Base-by-base conservation (phyloP, 2,797 vertebrate species). In the Anguilla pacifica region DNA sequence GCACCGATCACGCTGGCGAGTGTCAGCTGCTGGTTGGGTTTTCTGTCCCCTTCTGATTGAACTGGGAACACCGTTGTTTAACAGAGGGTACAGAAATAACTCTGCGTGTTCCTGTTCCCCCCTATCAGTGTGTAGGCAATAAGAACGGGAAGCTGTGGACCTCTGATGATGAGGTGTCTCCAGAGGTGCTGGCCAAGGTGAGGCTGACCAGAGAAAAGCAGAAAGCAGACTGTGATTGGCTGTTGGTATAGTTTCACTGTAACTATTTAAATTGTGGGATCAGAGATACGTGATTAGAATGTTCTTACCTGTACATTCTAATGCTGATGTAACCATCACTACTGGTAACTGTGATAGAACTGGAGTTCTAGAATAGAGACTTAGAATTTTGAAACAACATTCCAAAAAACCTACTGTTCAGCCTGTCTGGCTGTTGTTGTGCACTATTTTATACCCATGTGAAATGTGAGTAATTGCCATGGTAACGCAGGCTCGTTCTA, bases 111-210 rank as follows among this genome's bases (percentile, higher is more conserved):
- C 82, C 35, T 31, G 49, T 1, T 1, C n/a, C 19, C 55, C 51
- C 92, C 11, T 92, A 10, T 84, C 70, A 99, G 98, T 98, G 98
- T 70, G 96, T 97, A 93, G 99, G 99, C 94, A 98, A 98, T 92
- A 99, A 99, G 94, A 99, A 99, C 91, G 98, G 98, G 70, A 99
- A 99, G 93, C 96, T 99, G 72, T 99, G 99, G 98, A 98, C 97
- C 88, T 94, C 97, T 0, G 98, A 99, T 95, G 98, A 99, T 90
- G 99, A 99, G 89, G 98, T 99, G 90, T 99, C 99, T 85, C 97
- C 98, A 88, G 99, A 99, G 93, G 98, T 99, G 87, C 94, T 99
- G 90, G 98, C 96, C 22, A 97, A 97, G 91, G 96, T 97, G 90
- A 90, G 89, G 2, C 28, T 59, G 79, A 6, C 43, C 61, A n/a